Conservation (phyloP, 2,797 vertebrate genomes). For the Cuniculus paca region DNA sequence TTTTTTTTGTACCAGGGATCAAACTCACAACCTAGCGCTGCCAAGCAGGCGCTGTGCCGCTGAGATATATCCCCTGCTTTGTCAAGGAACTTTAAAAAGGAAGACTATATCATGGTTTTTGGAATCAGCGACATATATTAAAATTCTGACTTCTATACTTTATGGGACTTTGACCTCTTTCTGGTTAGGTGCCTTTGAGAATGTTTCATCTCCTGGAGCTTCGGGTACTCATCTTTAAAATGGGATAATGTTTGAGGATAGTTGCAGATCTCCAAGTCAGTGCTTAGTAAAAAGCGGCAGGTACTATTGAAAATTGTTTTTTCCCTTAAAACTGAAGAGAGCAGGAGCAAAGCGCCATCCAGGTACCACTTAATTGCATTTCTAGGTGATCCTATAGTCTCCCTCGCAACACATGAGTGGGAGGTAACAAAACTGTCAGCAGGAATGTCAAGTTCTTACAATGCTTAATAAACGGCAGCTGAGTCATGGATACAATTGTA, state of each 20-base stretch:
- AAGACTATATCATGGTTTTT: not conserved
- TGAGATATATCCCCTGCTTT: no score
- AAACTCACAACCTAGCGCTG: no score
- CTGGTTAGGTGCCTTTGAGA: not conserved
- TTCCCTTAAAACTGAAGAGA: not conserved
- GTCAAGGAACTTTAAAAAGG: not conserved
- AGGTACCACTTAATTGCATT: not conserved
- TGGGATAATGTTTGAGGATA: not conserved
- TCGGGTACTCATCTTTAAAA: not conserved
- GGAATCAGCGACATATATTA: not conserved
- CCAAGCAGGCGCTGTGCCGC: no score
- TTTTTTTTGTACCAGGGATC: no score
- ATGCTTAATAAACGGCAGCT: not conserved
- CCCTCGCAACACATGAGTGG: not conserved
- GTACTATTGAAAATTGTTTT: not conserved
- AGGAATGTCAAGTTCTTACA: not conserved
- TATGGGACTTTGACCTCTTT: not conserved
- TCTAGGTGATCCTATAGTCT: not conserved
- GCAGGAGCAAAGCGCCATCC: not conserved
- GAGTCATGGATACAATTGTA: not conserved
- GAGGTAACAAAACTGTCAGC: not conserved
- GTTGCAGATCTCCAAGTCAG: not conserved
- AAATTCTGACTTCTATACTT: not conserved
- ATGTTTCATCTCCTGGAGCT: not conserved
- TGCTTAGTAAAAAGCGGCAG: not conserved